Conservation (phyloP, 2,113 vertebrate genomes). For the Caracal caracal region DNA sequence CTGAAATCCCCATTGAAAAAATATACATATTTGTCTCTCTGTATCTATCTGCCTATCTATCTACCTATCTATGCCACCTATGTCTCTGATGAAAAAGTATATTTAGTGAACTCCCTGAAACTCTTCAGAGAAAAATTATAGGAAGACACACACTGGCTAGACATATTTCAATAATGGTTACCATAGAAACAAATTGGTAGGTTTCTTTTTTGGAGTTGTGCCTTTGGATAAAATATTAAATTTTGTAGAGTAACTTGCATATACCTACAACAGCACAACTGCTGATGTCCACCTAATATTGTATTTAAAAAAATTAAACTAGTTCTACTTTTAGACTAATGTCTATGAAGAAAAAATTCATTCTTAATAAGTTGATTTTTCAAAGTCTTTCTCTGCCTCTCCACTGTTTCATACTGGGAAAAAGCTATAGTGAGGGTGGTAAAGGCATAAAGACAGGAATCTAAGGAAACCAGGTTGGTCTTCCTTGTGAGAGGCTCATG, state of each 20-base stretch:
- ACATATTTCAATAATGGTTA: slow-evolving; percentile 86
- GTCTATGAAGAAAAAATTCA: slow-evolving; percentile 33
- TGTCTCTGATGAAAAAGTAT: slow-evolving; percentile 30
- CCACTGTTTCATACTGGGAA: not conserved
- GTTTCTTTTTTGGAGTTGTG: slow-evolving; percentile 85
- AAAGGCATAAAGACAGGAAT: not conserved
- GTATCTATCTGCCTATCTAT: not conserved
- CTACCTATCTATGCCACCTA: not conserved
- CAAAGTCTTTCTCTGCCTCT: slow-evolving; percentile 56
- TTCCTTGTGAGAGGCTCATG: not conserved
- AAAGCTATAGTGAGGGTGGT: slow-evolving; percentile 13
- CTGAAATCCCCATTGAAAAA: slow-evolving; percentile 62
- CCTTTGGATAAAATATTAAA: slow-evolving; percentile 88
- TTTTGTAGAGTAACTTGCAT: slow-evolving; percentile 84
- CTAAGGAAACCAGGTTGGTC: not conserved
- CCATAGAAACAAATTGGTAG: slow-evolving; percentile 86
- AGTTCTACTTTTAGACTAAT: slow-evolving; percentile 54
- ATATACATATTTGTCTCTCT: not conserved
- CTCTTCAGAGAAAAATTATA: slow-evolving; percentile 83
- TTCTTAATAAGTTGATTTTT: slow-evolving; percentile 60
- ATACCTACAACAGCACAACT: slow-evolving; percentile 76
- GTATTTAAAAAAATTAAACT: slow-evolving; percentile 75
- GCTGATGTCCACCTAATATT: slow-evolving; percentile 78
- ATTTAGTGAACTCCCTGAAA: slow-evolving; percentile 84
- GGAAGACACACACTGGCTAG: slow-evolving; percentile 83